A percentile compares a stretch with the other conserved stretches of the same genome.
These are phyloP conservation scores for Nerophis ophidion DNA, from an alignment of 2,113 vertebrate genomes.

Conservation along the genomic window DNA sequence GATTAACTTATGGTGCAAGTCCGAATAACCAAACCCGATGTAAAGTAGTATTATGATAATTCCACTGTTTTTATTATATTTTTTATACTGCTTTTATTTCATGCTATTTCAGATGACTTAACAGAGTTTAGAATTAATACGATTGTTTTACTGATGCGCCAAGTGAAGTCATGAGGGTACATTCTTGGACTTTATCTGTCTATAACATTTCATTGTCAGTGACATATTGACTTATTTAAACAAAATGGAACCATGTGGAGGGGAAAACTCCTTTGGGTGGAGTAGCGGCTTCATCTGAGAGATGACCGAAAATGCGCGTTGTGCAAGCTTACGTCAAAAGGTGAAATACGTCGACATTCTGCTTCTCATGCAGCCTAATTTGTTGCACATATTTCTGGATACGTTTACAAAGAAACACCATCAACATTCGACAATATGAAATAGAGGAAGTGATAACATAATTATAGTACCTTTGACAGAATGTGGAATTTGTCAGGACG, in stretches of 20 bases:
- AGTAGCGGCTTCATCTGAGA: background rate
- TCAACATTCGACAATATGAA: too few relatives aligned
- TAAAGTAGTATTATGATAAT: too few relatives aligned
- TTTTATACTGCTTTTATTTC: too few relatives aligned
- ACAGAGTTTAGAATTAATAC: background rate
- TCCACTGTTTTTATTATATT: too few relatives aligned
- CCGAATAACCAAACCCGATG: too few relatives aligned
- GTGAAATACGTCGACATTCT: too few relatives aligned
- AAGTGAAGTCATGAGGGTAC: background rate
- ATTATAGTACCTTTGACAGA: too few relatives aligned
- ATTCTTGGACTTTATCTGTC: background rate
- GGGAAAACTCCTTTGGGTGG: background rate
- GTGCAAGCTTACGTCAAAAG: background rate
- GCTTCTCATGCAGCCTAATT: background rate
- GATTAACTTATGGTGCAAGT: too few relatives aligned
- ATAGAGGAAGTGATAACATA: too few relatives aligned
- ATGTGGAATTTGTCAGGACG: too few relatives aligned
- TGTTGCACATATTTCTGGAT: too few relatives aligned
- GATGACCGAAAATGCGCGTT: background rate
- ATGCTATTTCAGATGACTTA: background rate
- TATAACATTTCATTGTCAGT: background rate
- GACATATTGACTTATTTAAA: background rate
- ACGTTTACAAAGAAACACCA: too few relatives aligned
- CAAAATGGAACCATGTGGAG: background rate
- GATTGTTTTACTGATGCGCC: background rate